Conservation (phyloP, 2,113 vertebrate species). For the Vanacampus margaritifer region DNA sequence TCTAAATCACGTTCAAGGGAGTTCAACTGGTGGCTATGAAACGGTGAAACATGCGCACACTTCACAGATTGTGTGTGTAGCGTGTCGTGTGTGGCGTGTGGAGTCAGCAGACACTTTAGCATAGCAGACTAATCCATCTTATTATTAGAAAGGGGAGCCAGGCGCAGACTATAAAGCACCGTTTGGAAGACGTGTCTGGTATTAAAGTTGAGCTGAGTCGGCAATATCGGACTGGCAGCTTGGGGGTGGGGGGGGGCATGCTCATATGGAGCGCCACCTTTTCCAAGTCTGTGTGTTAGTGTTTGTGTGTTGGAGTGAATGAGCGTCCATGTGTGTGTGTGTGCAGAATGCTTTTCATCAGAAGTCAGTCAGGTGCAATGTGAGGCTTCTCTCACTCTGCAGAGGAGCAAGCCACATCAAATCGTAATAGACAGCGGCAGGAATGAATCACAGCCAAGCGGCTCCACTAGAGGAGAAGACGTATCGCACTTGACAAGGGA, state of each 20-base stretch:
- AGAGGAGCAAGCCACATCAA: conserved; percentile 58
- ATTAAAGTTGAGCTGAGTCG: conserved; percentile 58
- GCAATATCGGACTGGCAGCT: conserved; percentile 42
- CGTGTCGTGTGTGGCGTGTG: conserved; percentile 7
- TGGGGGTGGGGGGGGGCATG: conserved; percentile 26
- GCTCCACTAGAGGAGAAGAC: conserved; percentile 39
- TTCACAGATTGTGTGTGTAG: conserved; percentile 32
- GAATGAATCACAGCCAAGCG: conserved; percentile 63
- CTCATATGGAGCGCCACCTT: conserved; percentile 1
- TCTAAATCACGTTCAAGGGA: too few species aligned
- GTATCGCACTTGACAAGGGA: conserved; percentile 52
- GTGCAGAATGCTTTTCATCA: conserved; percentile 60
- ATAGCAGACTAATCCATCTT: conserved; percentile 53
- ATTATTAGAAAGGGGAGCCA: conserved; percentile 29
- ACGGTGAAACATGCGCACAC: conserved; percentile 17
- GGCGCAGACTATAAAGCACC: conserved; percentile 20
- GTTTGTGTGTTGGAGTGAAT: neutral
- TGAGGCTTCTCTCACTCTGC: conserved; percentile 43
- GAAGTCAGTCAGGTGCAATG: conserved; percentile 60
- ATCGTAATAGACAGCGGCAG: conserved; percentile 61
- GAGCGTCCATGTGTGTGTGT: conserved; percentile 26
- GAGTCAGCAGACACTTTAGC: conserved; percentile 56
- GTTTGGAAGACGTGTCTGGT: conserved; percentile 39
- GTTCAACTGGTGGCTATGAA: neutral
- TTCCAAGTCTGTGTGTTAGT: neutral